Base-by-base conservation (phyloP, 1,140 invertebrate genomes). In the Habropoda laboriosa region DNA sequence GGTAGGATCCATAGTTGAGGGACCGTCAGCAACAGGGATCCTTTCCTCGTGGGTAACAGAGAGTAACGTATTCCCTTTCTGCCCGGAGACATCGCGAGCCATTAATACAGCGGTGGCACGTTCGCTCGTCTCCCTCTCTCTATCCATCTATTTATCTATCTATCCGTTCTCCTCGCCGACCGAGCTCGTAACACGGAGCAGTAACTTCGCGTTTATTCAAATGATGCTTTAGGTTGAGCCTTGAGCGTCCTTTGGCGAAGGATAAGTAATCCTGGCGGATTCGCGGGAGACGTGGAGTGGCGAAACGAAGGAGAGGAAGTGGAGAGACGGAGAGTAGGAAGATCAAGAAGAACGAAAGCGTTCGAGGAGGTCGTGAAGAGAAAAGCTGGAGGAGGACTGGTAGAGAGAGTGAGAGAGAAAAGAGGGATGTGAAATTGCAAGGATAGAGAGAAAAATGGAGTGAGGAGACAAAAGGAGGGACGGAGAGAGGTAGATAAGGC, bases 151-250 rank as follows among this genome's bases (percentile, higher is more conserved):
- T 80, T 61, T 51, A 49, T 51, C 30, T 61, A 58, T 67, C 63
- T 61, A 49, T 45, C 57, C 64, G 18, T 35, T 30, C 35, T 27
- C 47, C 10, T 3, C 51, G 4, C 21, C 49, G 77, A 53, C 63
- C 66, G 35, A 47, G 38, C 77, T 75, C 49, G 51, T 57, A 75
- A 74, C 83, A 75, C 80, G 76, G 66, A 68, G 84, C 86, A 86
- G 87, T 91, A 90, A 90, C 89, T 91, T 67, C 77, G 80, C 86
- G 84, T 91, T 91, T 90, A 91, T 90, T 90, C 89, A 91, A 91
- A 91, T 88, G 88, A 91, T 90, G 82, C 89, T 90, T 90, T 90
- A 86, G 89, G 87, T 88, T 84, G 83, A 88, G 84, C 79, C 84
- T 80, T 79, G 83, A 87, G 81, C 81, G 74, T 89, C 81, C 86